These are phyloP conservation scores for Poeciliopsis retropinna DNA, from an alignment of 2,113 vertebrate genomes.

Conservation along the genomic window DNA sequence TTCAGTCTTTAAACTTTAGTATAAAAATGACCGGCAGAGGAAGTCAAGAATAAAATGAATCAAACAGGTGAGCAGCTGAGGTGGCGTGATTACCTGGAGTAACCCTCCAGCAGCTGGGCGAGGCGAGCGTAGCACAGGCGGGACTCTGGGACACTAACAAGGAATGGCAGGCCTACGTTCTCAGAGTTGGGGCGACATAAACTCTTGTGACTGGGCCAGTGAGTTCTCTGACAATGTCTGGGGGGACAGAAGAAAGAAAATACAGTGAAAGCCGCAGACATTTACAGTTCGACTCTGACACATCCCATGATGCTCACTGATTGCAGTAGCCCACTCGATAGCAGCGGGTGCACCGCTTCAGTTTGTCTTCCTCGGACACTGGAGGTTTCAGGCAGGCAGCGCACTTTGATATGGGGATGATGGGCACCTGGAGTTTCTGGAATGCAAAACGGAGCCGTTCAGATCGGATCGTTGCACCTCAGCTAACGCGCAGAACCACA, in stretches of 20 bases:
- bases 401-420: slow-evolving; percentile 90
- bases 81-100: slow-evolving; percentile 84
- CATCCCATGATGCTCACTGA: slow-evolving; percentile 83
- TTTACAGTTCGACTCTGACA: no score
- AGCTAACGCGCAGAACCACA: neutral
- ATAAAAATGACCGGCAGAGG: no score
- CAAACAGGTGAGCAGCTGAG: neutral
- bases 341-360: slow-evolving; percentile 94
- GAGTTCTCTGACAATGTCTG: slow-evolving; percentile 92
- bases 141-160: slow-evolving; percentile 92
- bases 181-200: slow-evolving; percentile 87
- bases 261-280: neutral
- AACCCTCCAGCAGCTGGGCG: slow-evolving; percentile 92
- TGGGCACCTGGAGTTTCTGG: slow-evolving; percentile 94
- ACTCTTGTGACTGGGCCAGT: slow-evolving; percentile 93
- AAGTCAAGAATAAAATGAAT: neutral
- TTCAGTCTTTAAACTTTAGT: no score
- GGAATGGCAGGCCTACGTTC: slow-evolving; percentile 93
- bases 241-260: neutral
- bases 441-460: neutral
- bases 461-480: neutral
- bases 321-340: slow-evolving; percentile 99
- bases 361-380: slow-evolving; percentile 91
- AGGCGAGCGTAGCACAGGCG: slow-evolving; percentile 91
- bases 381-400: slow-evolving; percentile 94